A percentile compares a stretch with the other conserved stretches of the same genome.
phyloP scores from a whole-genome alignment of 2,797 vertebrate species.

The Phoeniculus purpureus region DNA sequence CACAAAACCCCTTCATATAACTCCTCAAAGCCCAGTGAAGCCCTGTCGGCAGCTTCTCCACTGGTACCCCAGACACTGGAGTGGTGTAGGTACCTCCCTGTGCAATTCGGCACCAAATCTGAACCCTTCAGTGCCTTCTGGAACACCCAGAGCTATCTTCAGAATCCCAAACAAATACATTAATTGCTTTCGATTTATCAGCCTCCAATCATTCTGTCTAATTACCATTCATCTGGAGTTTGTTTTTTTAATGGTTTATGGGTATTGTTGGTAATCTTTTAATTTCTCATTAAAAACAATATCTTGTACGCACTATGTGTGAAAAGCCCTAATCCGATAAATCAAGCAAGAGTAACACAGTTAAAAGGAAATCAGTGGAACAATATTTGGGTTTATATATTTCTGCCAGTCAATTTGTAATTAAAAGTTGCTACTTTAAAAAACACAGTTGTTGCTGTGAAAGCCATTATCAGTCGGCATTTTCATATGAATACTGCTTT shows the following conservation, averaged over 20 bases:
- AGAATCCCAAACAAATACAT: constrained; percentile 75
- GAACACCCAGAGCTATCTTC: constrained; percentile 70
- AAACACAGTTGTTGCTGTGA: constrained; percentile 80
- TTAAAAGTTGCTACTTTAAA: constrained; percentile 81
- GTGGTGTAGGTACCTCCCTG: neutral
- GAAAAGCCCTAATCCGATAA: constrained; percentile 80
- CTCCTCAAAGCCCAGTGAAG: neutral
- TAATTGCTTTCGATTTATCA: constrained; percentile 81
- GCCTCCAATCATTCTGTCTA: constrained; percentile 75
- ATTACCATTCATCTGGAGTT: constrained; percentile 80
- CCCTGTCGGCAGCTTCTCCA: neutral
- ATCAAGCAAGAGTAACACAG: constrained; percentile 77
- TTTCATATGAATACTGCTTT: constrained; percentile 82
- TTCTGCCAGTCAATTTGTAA: constrained; percentile 82
- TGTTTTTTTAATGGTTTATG: constrained; percentile 79
- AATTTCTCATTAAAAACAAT: constrained; percentile 83
- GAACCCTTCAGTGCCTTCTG: constrained; percentile 49
- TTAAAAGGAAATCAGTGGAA: constrained; percentile 79
- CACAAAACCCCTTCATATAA: neutral
- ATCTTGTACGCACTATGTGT: constrained; percentile 74
- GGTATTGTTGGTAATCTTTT: constrained; percentile 82
- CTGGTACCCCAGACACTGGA: neutral
- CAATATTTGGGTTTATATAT: constrained; percentile 81
- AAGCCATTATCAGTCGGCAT: constrained; percentile 81
- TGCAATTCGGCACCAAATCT: neutral